Evolutionary conservation across 30 jellyfish, hydroid and myxozoan genomes (phyloP).

Genomic region (Aurelia aurita): DNA sequence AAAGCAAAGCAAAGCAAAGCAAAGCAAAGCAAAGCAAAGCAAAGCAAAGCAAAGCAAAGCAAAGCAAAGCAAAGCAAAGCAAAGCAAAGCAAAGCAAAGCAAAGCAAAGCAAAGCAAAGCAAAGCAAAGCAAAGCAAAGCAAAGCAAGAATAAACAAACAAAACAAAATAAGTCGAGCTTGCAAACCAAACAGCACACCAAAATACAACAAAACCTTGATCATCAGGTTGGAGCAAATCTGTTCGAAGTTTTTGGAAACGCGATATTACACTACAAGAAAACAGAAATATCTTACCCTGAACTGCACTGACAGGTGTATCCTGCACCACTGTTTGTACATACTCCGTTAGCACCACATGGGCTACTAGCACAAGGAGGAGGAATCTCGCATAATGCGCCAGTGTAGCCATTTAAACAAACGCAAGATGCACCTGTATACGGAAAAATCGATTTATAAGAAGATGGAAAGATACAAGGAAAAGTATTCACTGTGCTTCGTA

Average conservation of each 20-base stretch:
- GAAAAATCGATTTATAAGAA: neutral
- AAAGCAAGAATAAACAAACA: too few relatives aligned
- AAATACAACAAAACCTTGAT: too few relatives aligned
- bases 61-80: neutral
- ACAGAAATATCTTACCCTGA: slow-evolving; percentile 1
- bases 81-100: too few relatives aligned
- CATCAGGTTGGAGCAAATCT: too few relatives aligned
- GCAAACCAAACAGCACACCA: too few relatives aligned
- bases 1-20: too few relatives aligned
- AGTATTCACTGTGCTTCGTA: too few relatives aligned
- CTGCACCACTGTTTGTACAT: neutral
- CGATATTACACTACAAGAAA: neutral
- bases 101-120: too few relatives aligned
- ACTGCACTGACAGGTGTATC: slow-evolving; percentile 23
- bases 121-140: too few relatives aligned
- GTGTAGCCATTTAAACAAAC: slow-evolving; percentile 10
- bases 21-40: too few relatives aligned
- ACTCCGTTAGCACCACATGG: slow-evolving; percentile 30
- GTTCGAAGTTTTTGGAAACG: neutral
- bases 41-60: neutral
- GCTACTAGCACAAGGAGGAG: slow-evolving; percentile 32
- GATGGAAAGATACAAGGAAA: neutral
- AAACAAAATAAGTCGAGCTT: too few relatives aligned
- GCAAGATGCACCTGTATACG: slow-evolving; percentile 22
- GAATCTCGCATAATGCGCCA: slow-evolving; percentile 26